These are phyloP conservation scores for Tricholaema leucomelas DNA, from an alignment of 2,113 vertebrate species.

Conservation along the genomic window DNA sequence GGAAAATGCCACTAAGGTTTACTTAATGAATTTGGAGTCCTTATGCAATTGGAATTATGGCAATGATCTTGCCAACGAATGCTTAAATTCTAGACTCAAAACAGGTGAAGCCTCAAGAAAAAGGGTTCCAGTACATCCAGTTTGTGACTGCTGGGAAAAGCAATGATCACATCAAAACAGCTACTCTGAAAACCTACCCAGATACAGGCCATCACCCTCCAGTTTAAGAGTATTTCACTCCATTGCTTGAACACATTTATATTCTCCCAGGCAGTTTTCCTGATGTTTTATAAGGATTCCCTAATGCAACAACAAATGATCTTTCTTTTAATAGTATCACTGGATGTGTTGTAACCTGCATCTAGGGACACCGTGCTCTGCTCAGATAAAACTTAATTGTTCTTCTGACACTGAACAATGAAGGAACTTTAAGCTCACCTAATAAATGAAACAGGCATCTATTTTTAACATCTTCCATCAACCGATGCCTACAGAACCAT, in stretches of 20 bases:
- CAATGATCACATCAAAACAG: slow-evolving; percentile 19
- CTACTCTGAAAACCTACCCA: slow-evolving; percentile 10
- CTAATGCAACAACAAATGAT: slow-evolving; percentile 59
- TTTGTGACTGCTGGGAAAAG: slow-evolving; percentile 16
- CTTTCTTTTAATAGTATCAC: slow-evolving; percentile 61
- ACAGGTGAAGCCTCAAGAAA: not conserved
- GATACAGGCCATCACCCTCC: slow-evolving; percentile 31
- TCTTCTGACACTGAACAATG: slow-evolving; percentile 43
- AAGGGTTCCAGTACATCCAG: not conserved
- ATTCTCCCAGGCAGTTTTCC: slow-evolving; percentile 54
- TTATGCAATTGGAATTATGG: no score
- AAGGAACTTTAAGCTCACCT: slow-evolving; percentile 36
- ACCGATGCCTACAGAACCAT: not conserved
- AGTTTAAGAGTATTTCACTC: slow-evolving; percentile 51
- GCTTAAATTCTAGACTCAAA: not conserved
- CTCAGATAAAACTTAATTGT: slow-evolving; percentile 72
- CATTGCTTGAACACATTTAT: slow-evolving; percentile 50
- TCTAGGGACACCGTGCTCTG: slow-evolving; percentile 52
- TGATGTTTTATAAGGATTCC: slow-evolving; percentile 65
- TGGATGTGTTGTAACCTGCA: slow-evolving; percentile 37
- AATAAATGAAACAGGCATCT: not conserved
- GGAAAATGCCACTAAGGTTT: not conserved
- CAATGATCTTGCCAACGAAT: no score
- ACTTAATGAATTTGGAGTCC: not conserved
- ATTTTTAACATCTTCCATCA: slow-evolving; percentile 28